Conservation (phyloP, 2,888 invertebrate species). For the Stomorhina lunata region DNA sequence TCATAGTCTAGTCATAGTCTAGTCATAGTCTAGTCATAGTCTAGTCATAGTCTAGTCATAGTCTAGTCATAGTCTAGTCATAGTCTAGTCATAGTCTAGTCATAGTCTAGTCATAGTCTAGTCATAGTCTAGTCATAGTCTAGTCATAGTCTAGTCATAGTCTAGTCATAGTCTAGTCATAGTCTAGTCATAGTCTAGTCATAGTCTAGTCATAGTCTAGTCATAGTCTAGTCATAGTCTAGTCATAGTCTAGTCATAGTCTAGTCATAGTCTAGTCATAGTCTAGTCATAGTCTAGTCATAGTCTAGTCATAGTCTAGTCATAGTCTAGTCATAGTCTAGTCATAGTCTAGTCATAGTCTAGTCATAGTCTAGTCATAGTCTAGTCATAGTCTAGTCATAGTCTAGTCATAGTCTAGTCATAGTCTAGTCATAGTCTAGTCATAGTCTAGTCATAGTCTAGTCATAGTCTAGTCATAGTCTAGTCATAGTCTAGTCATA, state of each 20-base stretch:
- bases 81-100: neutral
- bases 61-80: neutral
- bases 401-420: too few species aligned
- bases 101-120: neutral
- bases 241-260: neutral
- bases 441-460: too few species aligned
- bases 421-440: too few species aligned
- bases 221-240: neutral
- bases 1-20: neutral
- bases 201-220: neutral
- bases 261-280: neutral
- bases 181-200: neutral
- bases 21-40: neutral
- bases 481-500: too few species aligned
- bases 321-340: too few species aligned
- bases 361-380: too few species aligned
- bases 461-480: too few species aligned
- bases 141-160: neutral
- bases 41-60: neutral
- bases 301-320: neutral
- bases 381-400: too few species aligned
- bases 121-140: neutral
- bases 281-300: neutral
- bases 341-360: too few species aligned
- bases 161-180: neutral